These are phyloP conservation scores for Cotesia vestalis DNA, from an alignment of 1,140 invertebrate genomes.

Conservation along the genomic window DNA sequence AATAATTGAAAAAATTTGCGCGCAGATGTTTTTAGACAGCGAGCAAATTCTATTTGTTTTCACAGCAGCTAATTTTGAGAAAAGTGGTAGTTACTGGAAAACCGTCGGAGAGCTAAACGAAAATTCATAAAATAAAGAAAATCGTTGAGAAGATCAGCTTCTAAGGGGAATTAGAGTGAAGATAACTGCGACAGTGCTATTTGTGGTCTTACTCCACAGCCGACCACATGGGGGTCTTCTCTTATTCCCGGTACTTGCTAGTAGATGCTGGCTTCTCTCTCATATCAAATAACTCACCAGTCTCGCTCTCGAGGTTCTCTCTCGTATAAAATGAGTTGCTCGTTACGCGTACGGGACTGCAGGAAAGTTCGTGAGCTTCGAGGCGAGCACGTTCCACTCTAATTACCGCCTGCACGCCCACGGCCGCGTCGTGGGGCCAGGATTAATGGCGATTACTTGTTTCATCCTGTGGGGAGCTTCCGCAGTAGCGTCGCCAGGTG, in stretches of 20 bases:
- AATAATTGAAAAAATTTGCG: no score
- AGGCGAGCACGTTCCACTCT: conserved; percentile 47
- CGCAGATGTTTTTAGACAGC: no score
- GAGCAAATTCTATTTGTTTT: no score
- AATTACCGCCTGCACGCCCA: conserved; percentile 44
- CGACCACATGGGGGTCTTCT: background rate
- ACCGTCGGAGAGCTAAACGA: no score
- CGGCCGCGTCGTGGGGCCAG: conserved; percentile 22
- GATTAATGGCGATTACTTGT: conserved; percentile 45
- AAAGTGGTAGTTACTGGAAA: no score
- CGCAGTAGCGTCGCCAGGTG: conserved; percentile 27
- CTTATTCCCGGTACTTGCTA: background rate
- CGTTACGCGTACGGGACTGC: conserved; percentile 28
- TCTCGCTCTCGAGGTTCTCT: background rate
- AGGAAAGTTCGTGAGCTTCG: conserved; percentile 39
- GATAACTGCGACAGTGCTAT: background rate
- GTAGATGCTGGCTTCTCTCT: background rate
- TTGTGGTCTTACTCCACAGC: background rate
- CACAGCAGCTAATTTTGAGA: no score
- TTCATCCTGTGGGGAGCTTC: conserved; percentile 35
- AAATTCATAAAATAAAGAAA: conserved; percentile 1
- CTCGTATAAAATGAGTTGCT: conserved; percentile 25
- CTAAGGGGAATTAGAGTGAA: conserved; percentile 12
- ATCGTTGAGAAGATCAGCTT: background rate
- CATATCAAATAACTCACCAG: background rate